These are phyloP conservation scores for Hepsetus odoe DNA, from an alignment of 2,113 vertebrate genomes.

Conservation along the genomic window DNA sequence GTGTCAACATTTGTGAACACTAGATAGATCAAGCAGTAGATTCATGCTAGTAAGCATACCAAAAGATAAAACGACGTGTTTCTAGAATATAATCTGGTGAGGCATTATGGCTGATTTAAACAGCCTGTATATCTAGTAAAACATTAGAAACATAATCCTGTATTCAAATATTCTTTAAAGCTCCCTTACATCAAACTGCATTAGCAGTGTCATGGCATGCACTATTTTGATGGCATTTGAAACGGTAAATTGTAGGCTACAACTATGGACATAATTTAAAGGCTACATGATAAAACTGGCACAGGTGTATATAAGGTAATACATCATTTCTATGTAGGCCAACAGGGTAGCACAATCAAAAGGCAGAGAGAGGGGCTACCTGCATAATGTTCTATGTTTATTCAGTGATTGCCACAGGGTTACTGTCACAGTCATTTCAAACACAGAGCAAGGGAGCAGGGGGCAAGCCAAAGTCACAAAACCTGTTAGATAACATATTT, in stretches of 20 bases:
- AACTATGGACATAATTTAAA: background rate
- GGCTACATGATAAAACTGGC: background rate
- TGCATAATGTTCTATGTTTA: background rate
- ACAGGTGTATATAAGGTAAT: background rate
- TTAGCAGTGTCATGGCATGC: background rate
- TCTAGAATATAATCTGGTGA: constrained; percentile 49
- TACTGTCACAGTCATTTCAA: background rate
- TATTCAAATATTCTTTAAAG: constrained; percentile 33
- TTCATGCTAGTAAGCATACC: constrained; percentile 17
- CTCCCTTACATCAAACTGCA: background rate
- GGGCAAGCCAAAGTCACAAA: constrained; percentile 1
- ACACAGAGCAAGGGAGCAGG: background rate
- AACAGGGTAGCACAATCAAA: background rate
- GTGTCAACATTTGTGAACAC: too few relatives aligned
- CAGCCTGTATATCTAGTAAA: constrained; percentile 13
- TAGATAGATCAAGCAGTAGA: too few relatives aligned
- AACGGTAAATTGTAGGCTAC: background rate
- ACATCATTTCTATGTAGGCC: background rate
- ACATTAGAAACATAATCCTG: constrained; percentile 58
- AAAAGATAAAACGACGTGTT: background rate
- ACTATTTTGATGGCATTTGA: background rate
- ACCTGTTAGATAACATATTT: background rate
- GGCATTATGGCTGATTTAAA: constrained; percentile 51
- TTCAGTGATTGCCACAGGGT: background rate
- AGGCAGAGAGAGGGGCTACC: background rate